Conservation (phyloP, 2,888 invertebrate genomes). For the Oeneis ivallda region DNA sequence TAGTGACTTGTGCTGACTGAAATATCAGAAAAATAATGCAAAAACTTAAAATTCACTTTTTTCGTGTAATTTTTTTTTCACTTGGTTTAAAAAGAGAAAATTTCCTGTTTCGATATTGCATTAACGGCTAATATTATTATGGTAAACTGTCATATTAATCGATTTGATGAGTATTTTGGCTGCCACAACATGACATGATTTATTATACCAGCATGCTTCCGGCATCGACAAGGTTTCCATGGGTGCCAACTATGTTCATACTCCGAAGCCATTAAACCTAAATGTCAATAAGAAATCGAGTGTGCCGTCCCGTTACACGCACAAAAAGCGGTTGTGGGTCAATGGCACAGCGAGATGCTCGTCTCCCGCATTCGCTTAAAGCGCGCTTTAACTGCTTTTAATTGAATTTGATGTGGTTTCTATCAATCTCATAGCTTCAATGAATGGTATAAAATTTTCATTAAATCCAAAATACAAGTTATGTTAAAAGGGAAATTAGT, state of each 20-base stretch:
- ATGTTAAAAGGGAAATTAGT: not conserved
- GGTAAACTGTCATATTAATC: not conserved
- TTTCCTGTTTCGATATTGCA: not conserved
- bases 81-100: not conserved
- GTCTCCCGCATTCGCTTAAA: constrained; percentile 47
- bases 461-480: constrained; percentile 9
- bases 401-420: constrained; percentile 36
- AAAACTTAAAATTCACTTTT: too few species aligned
- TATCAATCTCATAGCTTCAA: constrained; percentile 24
- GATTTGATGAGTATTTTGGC: constrained; percentile 12
- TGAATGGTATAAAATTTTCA: constrained; percentile 13
- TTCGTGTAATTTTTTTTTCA: not conserved
- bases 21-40: not conserved
- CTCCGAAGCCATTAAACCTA: constrained; percentile 43
- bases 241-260: constrained; percentile 17
- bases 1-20: not conserved
- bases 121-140: not conserved
- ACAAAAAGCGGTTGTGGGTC: constrained; percentile 78
- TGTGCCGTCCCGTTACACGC: constrained; percentile 73
- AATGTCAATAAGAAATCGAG: constrained; percentile 74
- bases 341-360: constrained; percentile 67
- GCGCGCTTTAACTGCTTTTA: constrained; percentile 44
- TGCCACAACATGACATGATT: constrained; percentile 1
- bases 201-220: constrained; percentile 8
- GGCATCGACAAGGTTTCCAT: constrained; percentile 24